phyloP scores from a whole-genome alignment of 1,140 invertebrate species.

The Pemphigus obesinymphae region DNA sequence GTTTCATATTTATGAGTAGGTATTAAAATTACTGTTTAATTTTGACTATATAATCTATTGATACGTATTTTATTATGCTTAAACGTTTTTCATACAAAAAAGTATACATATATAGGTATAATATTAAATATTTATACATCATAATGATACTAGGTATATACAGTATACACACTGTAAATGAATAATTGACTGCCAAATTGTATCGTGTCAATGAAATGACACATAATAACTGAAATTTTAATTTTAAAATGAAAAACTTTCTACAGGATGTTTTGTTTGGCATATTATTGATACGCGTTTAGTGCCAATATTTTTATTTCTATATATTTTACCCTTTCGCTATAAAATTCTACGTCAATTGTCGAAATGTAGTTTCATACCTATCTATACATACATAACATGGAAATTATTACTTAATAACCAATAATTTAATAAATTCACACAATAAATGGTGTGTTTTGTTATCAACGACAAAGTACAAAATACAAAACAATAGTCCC shows the following conservation, averaged over 20 bases:
- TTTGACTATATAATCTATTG: no score
- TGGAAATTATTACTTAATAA: slow-evolving; percentile 1
- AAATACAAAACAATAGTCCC: slow-evolving; percentile 30
- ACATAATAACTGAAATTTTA: slow-evolving; percentile 10
- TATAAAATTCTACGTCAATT: background rate
- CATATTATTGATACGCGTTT: slow-evolving; percentile 4
- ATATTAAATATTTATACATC: no score
- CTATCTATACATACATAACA: background rate
- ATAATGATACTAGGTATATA: background rate
- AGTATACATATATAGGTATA: no score
- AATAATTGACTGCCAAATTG: background rate
- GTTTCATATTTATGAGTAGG: no score
- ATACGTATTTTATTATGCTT: no score
- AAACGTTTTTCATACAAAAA: no score
- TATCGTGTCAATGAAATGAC: background rate
- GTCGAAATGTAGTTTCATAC: background rate
- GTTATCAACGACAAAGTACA: slow-evolving; percentile 8
- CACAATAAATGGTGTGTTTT: slow-evolving; percentile 10
- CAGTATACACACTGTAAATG: background rate
- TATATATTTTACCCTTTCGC: background rate
- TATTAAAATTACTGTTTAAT: no score
- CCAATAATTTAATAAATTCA: slow-evolving; percentile 18
- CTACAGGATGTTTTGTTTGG: slow-evolving; percentile 21
- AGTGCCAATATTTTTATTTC: slow-evolving; percentile 10
- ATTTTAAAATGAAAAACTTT: slow-evolving; percentile 19